phyloP scores from a whole-genome alignment of 1,140 invertebrate genomes.

The Trachelipus rathkii region DNA sequence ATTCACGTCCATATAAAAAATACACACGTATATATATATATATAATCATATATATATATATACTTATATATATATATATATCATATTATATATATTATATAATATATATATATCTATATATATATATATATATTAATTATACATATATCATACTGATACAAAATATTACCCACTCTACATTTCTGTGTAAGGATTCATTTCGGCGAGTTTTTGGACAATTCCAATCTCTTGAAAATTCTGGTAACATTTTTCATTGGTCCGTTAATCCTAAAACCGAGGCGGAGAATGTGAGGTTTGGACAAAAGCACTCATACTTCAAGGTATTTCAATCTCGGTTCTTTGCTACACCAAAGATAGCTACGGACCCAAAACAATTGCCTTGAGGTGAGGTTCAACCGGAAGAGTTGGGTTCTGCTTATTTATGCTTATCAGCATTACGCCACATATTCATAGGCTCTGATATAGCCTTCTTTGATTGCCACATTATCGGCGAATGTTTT shows the following conservation, averaged over 20 bases:
- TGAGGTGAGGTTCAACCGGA: constrained; percentile 68
- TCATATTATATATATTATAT: no score
- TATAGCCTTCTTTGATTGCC: constrained; percentile 84
- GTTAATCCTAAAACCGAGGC: constrained; percentile 72
- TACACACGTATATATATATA: no score
- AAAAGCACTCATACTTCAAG: constrained; percentile 33
- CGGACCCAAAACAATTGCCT: constrained; percentile 73
- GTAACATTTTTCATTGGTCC: constrained; percentile 81
- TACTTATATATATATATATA: no score
- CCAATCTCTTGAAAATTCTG: constrained; percentile 81
- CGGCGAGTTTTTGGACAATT: constrained; percentile 71
- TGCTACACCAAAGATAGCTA: constrained; percentile 43
- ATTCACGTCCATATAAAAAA: no score
- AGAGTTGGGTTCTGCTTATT: constrained; percentile 56
- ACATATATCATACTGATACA: background rate
- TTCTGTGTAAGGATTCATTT: constrained; percentile 87
- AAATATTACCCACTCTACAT: constrained; percentile 56
- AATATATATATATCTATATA: background rate
- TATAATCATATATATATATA: no score
- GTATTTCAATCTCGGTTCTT: constrained; percentile 29
- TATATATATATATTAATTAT: background rate
- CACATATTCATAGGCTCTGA: constrained; percentile 63
- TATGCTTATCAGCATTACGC: constrained; percentile 45
- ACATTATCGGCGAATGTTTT: constrained; percentile 89
- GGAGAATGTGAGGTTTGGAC: constrained; percentile 62